Evolutionary conservation across 2,888 invertebrate species (phyloP).

Genomic region (Pachycephus smyrnensis): DNA sequence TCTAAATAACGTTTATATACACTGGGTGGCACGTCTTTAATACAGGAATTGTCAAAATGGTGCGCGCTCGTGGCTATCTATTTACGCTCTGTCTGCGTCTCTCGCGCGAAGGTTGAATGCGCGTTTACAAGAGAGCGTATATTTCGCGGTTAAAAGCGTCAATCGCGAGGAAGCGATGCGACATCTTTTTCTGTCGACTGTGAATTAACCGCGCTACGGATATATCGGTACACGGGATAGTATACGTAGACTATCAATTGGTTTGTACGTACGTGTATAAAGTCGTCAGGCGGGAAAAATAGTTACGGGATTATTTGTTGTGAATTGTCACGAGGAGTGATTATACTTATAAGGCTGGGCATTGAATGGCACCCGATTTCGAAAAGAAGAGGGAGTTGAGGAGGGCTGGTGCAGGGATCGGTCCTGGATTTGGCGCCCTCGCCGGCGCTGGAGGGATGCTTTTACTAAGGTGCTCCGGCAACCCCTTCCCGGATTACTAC

Average conservation of each 20-base stretch:
- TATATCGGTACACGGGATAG: neutral
- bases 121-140: neutral
- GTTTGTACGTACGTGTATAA: neutral
- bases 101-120: neutral
- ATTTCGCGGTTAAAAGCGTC: neutral
- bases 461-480: slow-evolving; percentile 48
- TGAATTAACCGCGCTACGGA: neutral
- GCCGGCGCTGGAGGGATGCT: slow-evolving; percentile 46
- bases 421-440: slow-evolving; percentile 23
- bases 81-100: neutral
- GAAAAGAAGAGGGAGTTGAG: slow-evolving; percentile 56
- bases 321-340: slow-evolving; percentile 19
- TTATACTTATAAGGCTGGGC: neutral
- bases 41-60: neutral
- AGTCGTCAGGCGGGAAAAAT: slow-evolving; percentile 12
- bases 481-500: slow-evolving; percentile 49
- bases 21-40: neutral
- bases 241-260: neutral
- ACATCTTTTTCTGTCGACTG: neutral
- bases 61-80: neutral
- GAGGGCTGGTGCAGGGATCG: slow-evolving; percentile 39
- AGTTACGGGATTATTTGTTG: slow-evolving; percentile 6
- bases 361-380: slow-evolving; percentile 62
- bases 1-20: neutral
- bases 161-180: neutral